phyloP scores from a whole-genome alignment of 2,113 vertebrate genomes.

The Sorex fumeus region DNA sequence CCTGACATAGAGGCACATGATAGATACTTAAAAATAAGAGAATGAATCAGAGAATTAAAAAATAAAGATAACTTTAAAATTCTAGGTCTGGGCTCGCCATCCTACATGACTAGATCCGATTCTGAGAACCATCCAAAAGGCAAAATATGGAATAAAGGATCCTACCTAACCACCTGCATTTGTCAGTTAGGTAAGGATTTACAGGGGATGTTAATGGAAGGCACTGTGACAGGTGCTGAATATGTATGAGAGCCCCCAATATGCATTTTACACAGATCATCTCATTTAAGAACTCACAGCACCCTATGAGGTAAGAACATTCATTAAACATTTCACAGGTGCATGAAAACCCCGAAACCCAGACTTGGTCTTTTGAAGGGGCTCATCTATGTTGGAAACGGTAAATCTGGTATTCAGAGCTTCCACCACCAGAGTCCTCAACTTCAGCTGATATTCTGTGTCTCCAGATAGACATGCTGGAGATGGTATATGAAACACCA shows the following conservation, averaged over 20 bases:
- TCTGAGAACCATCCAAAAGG: not conserved
- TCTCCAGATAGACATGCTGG: not conserved
- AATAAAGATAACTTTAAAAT: not conserved
- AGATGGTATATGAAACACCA: not conserved
- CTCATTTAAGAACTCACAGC: not conserved
- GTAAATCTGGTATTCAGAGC: not conserved
- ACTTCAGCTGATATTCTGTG: not conserved
- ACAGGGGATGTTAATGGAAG: not conserved
- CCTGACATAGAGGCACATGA: not conserved
- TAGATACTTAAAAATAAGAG: not conserved
- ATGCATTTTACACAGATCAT: not conserved
- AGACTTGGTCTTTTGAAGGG: not conserved
- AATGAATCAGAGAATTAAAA: not conserved
- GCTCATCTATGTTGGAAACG: not conserved
- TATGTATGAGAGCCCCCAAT: not conserved
- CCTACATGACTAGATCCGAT: not conserved
- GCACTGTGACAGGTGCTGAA: not conserved
- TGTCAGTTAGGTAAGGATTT: not conserved
- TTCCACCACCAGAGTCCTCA: not conserved
- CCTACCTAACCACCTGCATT: not conserved
- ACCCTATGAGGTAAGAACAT: not conserved
- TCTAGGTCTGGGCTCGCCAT: not conserved
- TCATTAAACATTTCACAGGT: constrained; percentile 3
- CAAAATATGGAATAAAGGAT: not conserved
- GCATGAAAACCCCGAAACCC: not conserved